These are phyloP conservation scores for Entomyzon cyanotis DNA, from an alignment of 2,113 vertebrate species.

Conservation along the genomic window DNA sequence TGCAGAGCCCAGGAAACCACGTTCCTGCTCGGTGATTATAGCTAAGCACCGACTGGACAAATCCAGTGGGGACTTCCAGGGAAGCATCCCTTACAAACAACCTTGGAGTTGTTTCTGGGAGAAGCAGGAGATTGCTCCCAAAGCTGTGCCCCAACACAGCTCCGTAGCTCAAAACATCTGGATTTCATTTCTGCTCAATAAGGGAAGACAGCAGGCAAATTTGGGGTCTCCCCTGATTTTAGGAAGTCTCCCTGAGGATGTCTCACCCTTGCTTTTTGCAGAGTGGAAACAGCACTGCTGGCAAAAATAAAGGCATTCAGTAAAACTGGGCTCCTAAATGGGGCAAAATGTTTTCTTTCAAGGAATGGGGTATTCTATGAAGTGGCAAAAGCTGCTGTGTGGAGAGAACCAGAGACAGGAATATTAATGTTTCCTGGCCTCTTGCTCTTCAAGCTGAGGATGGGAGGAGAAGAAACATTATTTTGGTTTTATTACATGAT, in stretches of 20 bases:
- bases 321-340: neutral
- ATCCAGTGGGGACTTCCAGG: neutral
- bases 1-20: neutral
- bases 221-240: fast-evolving
- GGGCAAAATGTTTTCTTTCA: neutral
- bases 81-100: neutral
- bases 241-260: neutral
- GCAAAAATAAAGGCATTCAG: neutral
- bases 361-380: neutral
- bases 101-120: neutral
- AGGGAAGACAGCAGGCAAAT: neutral
- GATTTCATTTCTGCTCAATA: neutral
- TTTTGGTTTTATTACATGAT: slow-evolving; percentile 6
- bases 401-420: neutral
- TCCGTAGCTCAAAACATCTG: neutral
- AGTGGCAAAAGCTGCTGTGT: neutral
- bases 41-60: neutral
- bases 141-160: neutral
- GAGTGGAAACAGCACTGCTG: neutral
- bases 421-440: neutral
- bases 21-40: fast-evolving
- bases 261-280: neutral
- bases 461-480: neutral
- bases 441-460: neutral
- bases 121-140: neutral